Evolutionary conservation across 2,888 invertebrate species (phyloP).

Genomic region (Heliconius sara): DNA sequence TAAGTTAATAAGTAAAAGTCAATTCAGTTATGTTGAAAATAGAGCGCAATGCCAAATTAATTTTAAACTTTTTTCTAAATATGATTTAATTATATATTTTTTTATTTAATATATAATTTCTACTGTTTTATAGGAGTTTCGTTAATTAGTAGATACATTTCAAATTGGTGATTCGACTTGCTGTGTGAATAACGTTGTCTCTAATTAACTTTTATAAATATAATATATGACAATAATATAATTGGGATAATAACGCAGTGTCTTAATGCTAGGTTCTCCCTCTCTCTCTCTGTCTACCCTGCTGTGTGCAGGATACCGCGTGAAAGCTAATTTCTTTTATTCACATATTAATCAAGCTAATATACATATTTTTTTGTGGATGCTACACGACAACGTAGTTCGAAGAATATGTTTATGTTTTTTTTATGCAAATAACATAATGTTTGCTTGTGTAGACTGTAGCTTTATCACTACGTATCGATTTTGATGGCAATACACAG

Average conservation of each 20-base stretch:
- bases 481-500: constrained; percentile 11
- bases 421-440: constrained; percentile 9
- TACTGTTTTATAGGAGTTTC: neutral
- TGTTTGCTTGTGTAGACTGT: constrained; percentile 11
- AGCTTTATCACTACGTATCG: constrained; percentile 20
- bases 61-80: neutral
- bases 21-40: neutral
- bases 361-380: neutral
- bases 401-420: constrained; percentile 15
- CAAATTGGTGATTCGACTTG: no score
- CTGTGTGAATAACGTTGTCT: no score
- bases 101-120: neutral
- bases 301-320: no score
- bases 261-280: no score
- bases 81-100: neutral
- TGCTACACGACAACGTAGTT: neutral
- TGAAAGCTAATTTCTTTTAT: no score
- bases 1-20: no score
- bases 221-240: no score
- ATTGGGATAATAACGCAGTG: no score
- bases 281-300: no score
- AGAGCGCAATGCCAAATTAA: neutral
- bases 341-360: no score
- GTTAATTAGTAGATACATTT: no score
- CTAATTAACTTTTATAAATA: no score